Evolutionary conservation across 1,140 invertebrate genomes (phyloP), one percentile per base, ranked within the genome.

Genomic region (Pogonomyrmex barbatus): DNA sequence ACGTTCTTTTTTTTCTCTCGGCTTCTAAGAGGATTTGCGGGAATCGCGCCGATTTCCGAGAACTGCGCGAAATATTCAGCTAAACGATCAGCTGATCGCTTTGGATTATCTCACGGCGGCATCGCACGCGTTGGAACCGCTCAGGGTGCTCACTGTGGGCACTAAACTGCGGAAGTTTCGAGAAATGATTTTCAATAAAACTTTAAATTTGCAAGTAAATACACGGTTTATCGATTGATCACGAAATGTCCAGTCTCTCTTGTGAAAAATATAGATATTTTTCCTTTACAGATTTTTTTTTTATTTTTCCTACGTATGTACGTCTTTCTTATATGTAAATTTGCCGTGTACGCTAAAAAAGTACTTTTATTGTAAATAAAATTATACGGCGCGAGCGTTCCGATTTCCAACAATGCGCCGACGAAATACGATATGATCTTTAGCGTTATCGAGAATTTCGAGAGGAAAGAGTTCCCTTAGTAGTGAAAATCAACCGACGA

Each of bases 401-500:
- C 12, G 12, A 45, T 45, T 30, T 45, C 24, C 39, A 45, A 76
- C 42, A 17, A 2, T 2, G 6, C 17, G n/a, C 0, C 8, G 30
- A 8, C 50, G 30, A 71, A 71, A 71, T 58, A 76, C 5, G n/a
- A 76, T 76, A 76, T 24, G 24, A 60, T 76, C 73, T 45, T 76
- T 39, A 76, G n/a, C 52, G 12, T 45, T n/a, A 47, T 70, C 67
- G 67, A 60, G 39, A 50, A 30, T 65, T 65, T 47, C 45, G 6
- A 47, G n/a, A 45, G 10, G 45, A 65, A 65, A 78, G 39, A 78
- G 36, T 65, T 24, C 9, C 33, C 17, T 78, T 78, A 78, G 45
- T 63, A 63, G 75, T 56, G 60, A 78, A 47, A 78, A 45, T 24
- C 39, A 76, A 78, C 60, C 76, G 5, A 50, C 47, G 60, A 65